A percentile compares a stretch with the other conserved stretches of the same genome.
Evolutionary conservation across 2,797 vertebrate genomes (phyloP).

Genomic region (Hylomyscus alleni): DNA sequence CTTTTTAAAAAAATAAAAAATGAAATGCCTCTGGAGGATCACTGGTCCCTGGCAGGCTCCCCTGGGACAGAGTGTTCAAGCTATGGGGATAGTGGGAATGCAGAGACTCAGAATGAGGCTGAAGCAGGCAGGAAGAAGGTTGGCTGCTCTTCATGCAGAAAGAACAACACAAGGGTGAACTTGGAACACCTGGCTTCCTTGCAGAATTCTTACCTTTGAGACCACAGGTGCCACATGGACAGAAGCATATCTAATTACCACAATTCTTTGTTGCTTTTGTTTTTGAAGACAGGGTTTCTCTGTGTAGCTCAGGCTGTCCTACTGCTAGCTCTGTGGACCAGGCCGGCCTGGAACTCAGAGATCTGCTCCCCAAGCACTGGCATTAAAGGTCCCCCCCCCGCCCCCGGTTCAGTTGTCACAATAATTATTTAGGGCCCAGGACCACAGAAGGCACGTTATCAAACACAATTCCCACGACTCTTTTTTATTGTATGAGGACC

Average conservation of each 20-base stretch:
- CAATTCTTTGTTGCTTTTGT: neutral
- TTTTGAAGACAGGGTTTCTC: neutral
- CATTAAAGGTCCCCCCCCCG: neutral
- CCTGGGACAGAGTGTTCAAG: neutral
- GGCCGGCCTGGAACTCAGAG: neutral
- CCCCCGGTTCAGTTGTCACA: neutral
- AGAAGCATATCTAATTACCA: neutral
- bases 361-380: neutral
- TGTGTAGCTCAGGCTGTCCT: neutral
- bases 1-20: neutral
- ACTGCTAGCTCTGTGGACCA: neutral
- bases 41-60: neutral
- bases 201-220: neutral
- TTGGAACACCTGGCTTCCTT: too few relatives aligned
- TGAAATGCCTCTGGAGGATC: neutral
- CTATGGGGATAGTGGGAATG: neutral
- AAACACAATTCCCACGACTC: neutral
- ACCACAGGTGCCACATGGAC: neutral
- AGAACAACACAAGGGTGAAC: neutral
- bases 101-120: neutral
- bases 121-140: neutral
- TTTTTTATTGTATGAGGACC: neutral
- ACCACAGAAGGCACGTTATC: conserved; percentile 10
- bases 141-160: neutral
- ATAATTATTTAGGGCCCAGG: neutral